These are phyloP conservation scores for Gambelia wislizenii DNA, from an alignment of 2,797 vertebrate genomes.

Conservation along the genomic window DNA sequence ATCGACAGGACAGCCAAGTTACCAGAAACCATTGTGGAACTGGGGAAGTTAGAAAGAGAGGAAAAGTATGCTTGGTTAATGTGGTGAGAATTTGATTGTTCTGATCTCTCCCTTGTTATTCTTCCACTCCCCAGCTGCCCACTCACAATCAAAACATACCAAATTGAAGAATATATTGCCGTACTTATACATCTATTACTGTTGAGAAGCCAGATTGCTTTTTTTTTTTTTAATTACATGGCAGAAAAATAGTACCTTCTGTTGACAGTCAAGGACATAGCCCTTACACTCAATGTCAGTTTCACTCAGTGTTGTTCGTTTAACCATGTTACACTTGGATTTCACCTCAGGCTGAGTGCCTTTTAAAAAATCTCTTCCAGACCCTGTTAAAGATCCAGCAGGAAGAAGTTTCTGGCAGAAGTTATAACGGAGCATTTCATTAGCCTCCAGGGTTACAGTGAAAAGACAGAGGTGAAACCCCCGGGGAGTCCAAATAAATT, in stretches of 20 bases:
- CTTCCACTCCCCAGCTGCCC: accelerated
- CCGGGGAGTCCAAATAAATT: neutral
- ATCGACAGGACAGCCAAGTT: slow-evolving; percentile 87
- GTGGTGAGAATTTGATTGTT: neutral
- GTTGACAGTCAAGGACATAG: neutral
- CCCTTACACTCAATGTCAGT: neutral
- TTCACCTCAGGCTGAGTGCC: no score
- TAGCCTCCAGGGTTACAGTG: no score
- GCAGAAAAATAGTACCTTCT: neutral
- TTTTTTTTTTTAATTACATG: neutral
- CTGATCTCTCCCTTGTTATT: neutral
- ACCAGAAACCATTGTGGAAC: slow-evolving; percentile 89
- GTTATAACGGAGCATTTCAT: neutral
- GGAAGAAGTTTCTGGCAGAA: neutral
- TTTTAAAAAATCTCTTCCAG: neutral
- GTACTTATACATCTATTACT: neutral
- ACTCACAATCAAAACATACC: neutral
- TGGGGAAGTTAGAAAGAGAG: slow-evolving; percentile 46
- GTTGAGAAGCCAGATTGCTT: neutral
- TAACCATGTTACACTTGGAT: no score
- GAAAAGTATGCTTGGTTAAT: neutral
- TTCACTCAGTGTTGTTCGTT: no score
- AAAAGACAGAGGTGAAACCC: neutral
- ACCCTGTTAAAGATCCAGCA: neutral
- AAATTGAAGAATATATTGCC: neutral